Evolutionary conservation across 2,797 vertebrate species (phyloP).

Genomic region (Pangasius mekongensis): DNA sequence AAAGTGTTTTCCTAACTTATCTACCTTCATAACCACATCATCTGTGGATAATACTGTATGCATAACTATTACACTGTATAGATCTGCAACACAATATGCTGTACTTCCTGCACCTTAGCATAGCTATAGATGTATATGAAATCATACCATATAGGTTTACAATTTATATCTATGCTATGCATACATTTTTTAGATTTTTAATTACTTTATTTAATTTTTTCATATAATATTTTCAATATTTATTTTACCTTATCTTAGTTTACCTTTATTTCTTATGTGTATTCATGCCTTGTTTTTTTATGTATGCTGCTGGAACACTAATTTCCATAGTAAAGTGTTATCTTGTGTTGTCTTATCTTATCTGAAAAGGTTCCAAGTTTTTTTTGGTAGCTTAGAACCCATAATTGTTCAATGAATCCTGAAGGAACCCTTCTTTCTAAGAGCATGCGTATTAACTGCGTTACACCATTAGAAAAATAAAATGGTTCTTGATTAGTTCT

Average conservation of each 20-base stretch:
- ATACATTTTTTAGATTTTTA: neutral
- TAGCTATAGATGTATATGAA: neutral
- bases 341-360: neutral
- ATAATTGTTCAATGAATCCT: neutral
- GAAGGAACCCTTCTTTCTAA: neutral
- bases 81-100: neutral
- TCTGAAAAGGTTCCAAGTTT: neutral
- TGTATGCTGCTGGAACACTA: neutral
- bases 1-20: neutral
- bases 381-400: neutral
- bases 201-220: neutral
- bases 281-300: neutral
- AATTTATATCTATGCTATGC: neutral
- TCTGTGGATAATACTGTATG: neutral
- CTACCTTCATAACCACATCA: neutral
- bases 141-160: neutral
- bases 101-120: neutral
- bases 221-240: neutral
- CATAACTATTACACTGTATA: neutral
- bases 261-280: neutral
- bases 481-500: neutral
- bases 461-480: neutral
- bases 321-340: neutral
- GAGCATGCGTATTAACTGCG: neutral
- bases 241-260: neutral